Base-by-base conservation (phyloP, 2,113 vertebrate genomes). In the Alexandromys fortis region DNA sequence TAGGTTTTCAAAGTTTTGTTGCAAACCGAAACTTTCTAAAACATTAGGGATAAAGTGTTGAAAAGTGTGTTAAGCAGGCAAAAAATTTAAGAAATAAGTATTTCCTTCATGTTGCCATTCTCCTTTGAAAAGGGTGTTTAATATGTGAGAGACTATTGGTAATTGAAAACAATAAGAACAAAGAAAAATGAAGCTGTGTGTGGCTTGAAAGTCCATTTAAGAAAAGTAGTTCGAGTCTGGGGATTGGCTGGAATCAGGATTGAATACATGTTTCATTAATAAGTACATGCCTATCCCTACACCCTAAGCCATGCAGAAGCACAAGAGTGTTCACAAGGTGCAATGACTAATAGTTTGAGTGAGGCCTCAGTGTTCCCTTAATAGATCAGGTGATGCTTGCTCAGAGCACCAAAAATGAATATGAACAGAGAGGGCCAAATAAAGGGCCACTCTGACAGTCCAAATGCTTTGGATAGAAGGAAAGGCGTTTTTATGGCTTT, bases 301-400 rank as follows among this genome's bases (percentile, higher is more conserved):
- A 70, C 87, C 45, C 67, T 94, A 98, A 98, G 97, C 96, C 96
- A 97, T 97, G 96, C 96, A 95, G 92, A 98, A 98, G 97, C 78
- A 95, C 93, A 95, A 77, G 92, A 96, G 82, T 94, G 94, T 96
- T 98, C 98, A 98, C 97, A 92, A 98, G 97, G 98, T 96, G 45
- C 83, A 0, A 96, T 98, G 98, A 98, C 98, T 99, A 98, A 98
- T 97, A 92, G 97, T 97, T 96, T 95, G 95, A 98, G 97, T 94
- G 98, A 98, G 98, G 97, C 98, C 98, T 98, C 97, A 94, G 97
- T 82, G 73, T 98, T 98, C 98, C 97, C 97, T 98, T 99, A 98
- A 98, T 98, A 98, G 98, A 98, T 98, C 98, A 99, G 98, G 98
- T 98, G 98, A 98, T 97, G 97, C 97, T 97, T 98, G 96, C 97